These are phyloP conservation scores for Macroramphosus scolopax DNA, from an alignment of 2,797 vertebrate genomes.

Conservation along the genomic window DNA sequence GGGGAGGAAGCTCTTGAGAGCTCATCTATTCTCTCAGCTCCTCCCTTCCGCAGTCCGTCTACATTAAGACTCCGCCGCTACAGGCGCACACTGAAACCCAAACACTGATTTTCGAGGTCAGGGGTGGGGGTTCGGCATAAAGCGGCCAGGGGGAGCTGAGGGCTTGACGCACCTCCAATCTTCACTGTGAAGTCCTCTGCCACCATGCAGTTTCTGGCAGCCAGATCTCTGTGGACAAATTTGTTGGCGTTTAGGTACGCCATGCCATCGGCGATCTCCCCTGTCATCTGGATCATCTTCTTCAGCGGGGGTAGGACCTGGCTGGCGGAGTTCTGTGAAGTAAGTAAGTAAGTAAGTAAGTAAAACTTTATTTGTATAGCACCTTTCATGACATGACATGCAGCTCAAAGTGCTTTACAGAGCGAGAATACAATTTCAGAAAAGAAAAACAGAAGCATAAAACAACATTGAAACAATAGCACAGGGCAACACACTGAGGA, in stretches of 20 bases:
- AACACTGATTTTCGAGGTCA: slow-evolving; percentile 40
- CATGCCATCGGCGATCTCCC: slow-evolving; percentile 98
- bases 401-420: no score
- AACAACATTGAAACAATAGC: no score
- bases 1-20: slow-evolving; percentile 50
- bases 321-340: slow-evolving; percentile 82
- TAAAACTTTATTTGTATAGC: no score
- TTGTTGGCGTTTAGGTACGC: slow-evolving; percentile 99
- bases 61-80: slow-evolving; percentile 44
- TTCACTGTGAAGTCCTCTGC: slow-evolving; percentile 98
- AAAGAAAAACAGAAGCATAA: no score
- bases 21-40: slow-evolving; percentile 43
- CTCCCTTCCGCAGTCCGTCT: slow-evolving; percentile 37
- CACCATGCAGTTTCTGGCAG: slow-evolving; percentile 99
- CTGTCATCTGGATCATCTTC: slow-evolving; percentile 99
- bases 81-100: slow-evolving; percentile 38
- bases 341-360: no score
- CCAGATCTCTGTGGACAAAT: slow-evolving; percentile 97
- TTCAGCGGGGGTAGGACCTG: slow-evolving; percentile 90
- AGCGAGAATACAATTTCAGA: no score
- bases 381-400: no score
- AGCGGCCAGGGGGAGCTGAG: slow-evolving; percentile 12
- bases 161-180: slow-evolving; percentile 87
- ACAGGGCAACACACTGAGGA: no score
- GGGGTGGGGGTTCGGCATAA: slow-evolving; percentile 18